Conservation (phyloP, 2,113 vertebrate genomes). For the Spea bombifrons region DNA sequence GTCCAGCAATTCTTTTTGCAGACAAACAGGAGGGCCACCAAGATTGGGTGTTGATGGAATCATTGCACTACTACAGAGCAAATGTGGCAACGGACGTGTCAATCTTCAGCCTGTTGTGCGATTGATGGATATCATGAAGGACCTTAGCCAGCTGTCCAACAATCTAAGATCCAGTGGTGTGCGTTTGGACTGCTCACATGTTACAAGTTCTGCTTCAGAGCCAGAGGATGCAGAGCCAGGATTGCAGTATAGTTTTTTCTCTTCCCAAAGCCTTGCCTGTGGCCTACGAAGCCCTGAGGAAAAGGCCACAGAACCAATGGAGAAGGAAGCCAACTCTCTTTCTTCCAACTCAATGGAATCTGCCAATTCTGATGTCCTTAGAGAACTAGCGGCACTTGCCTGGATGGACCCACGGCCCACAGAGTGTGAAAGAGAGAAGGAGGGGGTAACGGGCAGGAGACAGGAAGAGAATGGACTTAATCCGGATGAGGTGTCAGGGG, state of each 20-base stretch:
- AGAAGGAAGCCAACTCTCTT: constrained; percentile 61
- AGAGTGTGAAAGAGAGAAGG: constrained; percentile 41
- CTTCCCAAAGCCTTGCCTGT: constrained; percentile 82
- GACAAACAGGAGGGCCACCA: constrained; percentile 59
- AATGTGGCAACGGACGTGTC: constrained; percentile 73
- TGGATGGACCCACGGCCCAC: constrained; percentile 70
- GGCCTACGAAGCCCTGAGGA: constrained; percentile 85
- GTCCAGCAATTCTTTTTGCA: constrained; percentile 65
- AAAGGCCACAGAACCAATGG: constrained; percentile 57
- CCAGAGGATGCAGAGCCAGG: constrained; percentile 69
- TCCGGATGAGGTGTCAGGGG: neutral
- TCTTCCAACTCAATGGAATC: constrained; percentile 68
- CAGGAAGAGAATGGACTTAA: neutral
- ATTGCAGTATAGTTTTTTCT: constrained; percentile 81
- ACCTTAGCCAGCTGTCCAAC: constrained; percentile 87
- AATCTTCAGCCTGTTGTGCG: constrained; percentile 76
- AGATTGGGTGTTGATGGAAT: constrained; percentile 63
- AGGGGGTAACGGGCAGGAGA: neutral
- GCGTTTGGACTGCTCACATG: constrained; percentile 76
- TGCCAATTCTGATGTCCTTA: constrained; percentile 69
- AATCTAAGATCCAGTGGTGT: constrained; percentile 83
- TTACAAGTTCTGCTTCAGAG: constrained; percentile 55
- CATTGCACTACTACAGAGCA: constrained; percentile 62
- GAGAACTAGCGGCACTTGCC: constrained; percentile 70
- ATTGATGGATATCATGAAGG: constrained; percentile 77